Evolutionary conservation across 2,113 vertebrate genomes (phyloP), one percentile per base, ranked within the genome.

Genomic region (Sphaerodactylus townsendi): DNA sequence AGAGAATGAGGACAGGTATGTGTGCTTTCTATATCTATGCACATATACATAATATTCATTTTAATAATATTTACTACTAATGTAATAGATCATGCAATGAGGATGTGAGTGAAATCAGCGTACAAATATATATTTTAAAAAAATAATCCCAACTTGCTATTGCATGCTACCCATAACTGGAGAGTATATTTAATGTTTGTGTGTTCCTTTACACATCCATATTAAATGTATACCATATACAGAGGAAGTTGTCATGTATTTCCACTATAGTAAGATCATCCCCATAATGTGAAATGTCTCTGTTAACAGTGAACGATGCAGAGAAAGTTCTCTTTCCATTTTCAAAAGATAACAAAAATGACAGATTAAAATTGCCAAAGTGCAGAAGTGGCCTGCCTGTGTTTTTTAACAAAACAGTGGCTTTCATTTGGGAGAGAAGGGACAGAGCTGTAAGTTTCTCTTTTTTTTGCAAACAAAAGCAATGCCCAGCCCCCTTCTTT

Each of bases 381-480:
- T 56, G 59, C 28, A 50, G 48, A 39, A 77, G 35, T 35, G 62
- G 59, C 71, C 71, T 48, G 37, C 76, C 71, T 75, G 44, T n/a
- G 33, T 81, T 76, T 86, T 59, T 48, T 69, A 75, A 86, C n/a
- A 23, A 59, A 28, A 69, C 69, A 59, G n/a, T 81, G 65, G 82
- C 77, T 86, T 70, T 82, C 39, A 39, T 35, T 70, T 53, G 48
- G 62, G 66, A 81, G 82, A 13, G 70, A 0, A 46, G 9, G 15
- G 28, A 88, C 48, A 25, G 56, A 66, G 37, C 39, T 70, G 77
- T 2, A 14, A 87, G 92, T 88, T 81, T 23, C 50, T 88, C 80
- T 25, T 5, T 28, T 73, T 82, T 11, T 83, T 74, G 2, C 0
- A 56, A 59, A 76, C 69, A 79, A 85, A 83, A 86, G 66, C 80